phyloP scores from a whole-genome alignment of 2,888 invertebrate genomes.

The Pammene aurita region DNA sequence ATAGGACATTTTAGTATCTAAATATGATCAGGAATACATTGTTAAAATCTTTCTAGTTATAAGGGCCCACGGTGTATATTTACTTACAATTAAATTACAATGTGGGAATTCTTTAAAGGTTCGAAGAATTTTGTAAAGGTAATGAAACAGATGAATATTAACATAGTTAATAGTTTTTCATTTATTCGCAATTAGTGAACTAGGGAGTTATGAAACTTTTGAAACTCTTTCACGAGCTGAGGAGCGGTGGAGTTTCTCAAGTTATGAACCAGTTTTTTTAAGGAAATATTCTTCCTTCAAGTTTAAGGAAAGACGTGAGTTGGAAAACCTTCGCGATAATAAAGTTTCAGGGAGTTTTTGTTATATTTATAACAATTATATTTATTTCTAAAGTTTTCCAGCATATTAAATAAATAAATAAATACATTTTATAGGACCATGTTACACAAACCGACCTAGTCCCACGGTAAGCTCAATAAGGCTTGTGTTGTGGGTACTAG shows the following conservation, averaged over 20 bases:
- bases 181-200: constrained; percentile 17
- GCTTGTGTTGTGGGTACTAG: too few species aligned
- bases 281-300: constrained; percentile 12
- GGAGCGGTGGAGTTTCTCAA: constrained; percentile 13
- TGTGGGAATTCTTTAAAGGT: too few species aligned
- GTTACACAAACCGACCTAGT: too few species aligned
- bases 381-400: background rate
- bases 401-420: background rate
- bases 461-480: too few species aligned
- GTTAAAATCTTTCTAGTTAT: too few species aligned
- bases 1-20: too few species aligned
- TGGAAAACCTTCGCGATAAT: constrained; percentile 1
- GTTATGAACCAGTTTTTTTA: constrained; percentile 17
- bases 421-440: too few species aligned
- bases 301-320: constrained; percentile 17
- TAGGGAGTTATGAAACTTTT: constrained; percentile 13
- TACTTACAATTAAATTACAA: too few species aligned
- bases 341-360: background rate
- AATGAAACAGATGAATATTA: too few species aligned
- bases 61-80: too few species aligned
- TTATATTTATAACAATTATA: background rate
- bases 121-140: too few species aligned
- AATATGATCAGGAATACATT: too few species aligned
- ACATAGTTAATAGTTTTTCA: constrained; percentile 18
- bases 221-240: constrained; percentile 12